A percentile compares a stretch with the other conserved stretches of the same genome.
Evolutionary conservation across 2,797 vertebrate species (phyloP).

Genomic region (Phaenicophaeus curvirostris): DNA sequence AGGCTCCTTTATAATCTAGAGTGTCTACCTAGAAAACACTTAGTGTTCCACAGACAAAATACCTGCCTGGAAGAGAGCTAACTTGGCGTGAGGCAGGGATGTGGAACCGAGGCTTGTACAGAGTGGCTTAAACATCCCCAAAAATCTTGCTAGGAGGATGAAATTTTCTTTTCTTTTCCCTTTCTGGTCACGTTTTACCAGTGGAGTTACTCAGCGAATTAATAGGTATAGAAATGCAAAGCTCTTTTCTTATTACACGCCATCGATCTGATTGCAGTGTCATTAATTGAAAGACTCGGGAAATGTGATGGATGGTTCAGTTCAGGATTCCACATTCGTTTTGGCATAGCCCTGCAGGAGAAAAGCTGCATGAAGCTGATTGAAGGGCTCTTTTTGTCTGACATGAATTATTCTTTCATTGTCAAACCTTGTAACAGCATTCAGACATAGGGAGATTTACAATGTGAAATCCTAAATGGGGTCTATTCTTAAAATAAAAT

Average conservation of each 20-base stretch:
- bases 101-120: neutral
- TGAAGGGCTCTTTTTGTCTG: conserved; percentile 75
- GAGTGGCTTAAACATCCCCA: neutral
- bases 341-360: conserved; percentile 73
- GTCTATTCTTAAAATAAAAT: conserved; percentile 73
- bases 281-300: conserved; percentile 79
- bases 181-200: conserved; percentile 78
- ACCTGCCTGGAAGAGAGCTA: neutral
- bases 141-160: conserved; percentile 53
- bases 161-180: conserved; percentile 72
- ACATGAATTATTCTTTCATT: conserved; percentile 78
- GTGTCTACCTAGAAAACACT: neutral
- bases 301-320: conserved; percentile 78
- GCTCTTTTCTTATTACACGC: conserved; percentile 81
- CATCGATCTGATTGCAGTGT: conserved; percentile 84
- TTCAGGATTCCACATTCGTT: conserved; percentile 68
- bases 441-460: conserved; percentile 75
- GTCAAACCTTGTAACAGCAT: conserved; percentile 76
- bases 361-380: conserved; percentile 72
- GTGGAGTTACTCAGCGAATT: conserved; percentile 81
- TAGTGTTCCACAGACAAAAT: neutral
- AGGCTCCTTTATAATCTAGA: neutral
- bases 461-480: conserved; percentile 72
- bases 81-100: neutral
- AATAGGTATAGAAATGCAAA: conserved; percentile 84